These are phyloP conservation scores for Thunnus maccoyii DNA, from an alignment of 2,113 vertebrate species.

Conservation along the genomic window DNA sequence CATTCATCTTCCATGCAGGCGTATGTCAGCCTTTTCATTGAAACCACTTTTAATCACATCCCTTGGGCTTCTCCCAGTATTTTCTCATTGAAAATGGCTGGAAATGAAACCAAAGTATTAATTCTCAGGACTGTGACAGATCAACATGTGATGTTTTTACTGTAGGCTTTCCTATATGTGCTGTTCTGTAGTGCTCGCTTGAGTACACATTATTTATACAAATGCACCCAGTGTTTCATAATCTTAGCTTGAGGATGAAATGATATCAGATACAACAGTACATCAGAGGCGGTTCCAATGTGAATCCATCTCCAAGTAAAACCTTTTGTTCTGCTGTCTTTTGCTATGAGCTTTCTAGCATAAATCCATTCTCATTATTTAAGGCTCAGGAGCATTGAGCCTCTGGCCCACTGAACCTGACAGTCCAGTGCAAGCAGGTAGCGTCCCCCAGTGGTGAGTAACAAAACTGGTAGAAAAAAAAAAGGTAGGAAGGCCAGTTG, in stretches of 20 bases:
- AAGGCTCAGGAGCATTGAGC: not conserved
- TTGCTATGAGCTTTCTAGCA: slow-evolving; percentile 32
- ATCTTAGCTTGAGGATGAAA: slow-evolving; percentile 51
- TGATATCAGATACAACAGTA: slow-evolving; percentile 31
- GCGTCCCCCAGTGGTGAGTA: slow-evolving; percentile 57
- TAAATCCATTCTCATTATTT: slow-evolving; percentile 38
- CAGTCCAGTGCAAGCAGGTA: slow-evolving; percentile 21
- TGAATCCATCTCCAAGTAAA: slow-evolving; percentile 30
- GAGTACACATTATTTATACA: slow-evolving; percentile 30
- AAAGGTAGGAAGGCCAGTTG: not conserved
- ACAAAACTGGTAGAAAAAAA: not conserved
- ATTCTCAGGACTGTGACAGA: slow-evolving; percentile 6
- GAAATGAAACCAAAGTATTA: slow-evolving; percentile 30
- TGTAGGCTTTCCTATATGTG: not conserved
- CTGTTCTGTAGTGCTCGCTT: not conserved
- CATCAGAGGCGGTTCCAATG: slow-evolving; percentile 19
- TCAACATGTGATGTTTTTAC: not conserved
- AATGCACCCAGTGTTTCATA: slow-evolving; percentile 35
- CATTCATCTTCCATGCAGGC: slow-evolving; percentile 70
- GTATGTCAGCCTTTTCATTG: slow-evolving; percentile 47
- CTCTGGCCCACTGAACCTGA: not conserved
- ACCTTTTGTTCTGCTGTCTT: slow-evolving; percentile 48
- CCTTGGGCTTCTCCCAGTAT: slow-evolving; percentile 47
- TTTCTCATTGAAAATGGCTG: slow-evolving; percentile 35
- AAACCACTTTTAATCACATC: slow-evolving; percentile 71